Evolutionary conservation across 1,140 invertebrate genomes (phyloP).

Genomic region (Orchestia grillus): DNA sequence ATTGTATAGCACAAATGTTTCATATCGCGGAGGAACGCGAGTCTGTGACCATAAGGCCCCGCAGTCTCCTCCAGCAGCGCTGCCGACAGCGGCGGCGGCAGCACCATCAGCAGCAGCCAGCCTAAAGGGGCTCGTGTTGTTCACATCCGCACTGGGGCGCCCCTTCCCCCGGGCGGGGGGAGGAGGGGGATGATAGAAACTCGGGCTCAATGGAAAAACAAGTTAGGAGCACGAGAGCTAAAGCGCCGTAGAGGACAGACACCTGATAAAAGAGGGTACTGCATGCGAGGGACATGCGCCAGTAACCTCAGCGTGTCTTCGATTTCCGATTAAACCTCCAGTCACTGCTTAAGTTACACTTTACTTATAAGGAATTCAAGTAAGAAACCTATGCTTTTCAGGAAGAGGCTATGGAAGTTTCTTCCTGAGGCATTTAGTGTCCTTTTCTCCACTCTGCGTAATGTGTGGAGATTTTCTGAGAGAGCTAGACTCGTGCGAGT

Average conservation of each 20-base stretch:
- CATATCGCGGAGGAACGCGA: no score
- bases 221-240: constrained; percentile 24
- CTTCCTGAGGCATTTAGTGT: neutral
- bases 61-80: neutral
- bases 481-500: neutral
- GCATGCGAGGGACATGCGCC: neutral
- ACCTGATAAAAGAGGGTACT: constrained; percentile 7
- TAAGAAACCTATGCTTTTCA: neutral
- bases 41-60: neutral
- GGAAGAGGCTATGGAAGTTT: neutral
- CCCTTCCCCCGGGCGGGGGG: neutral
- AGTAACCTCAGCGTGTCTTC: neutral
- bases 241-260: constrained; percentile 4
- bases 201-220: constrained; percentile 46
- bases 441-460: neutral
- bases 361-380: neutral
- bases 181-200: neutral
- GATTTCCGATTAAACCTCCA: neutral
- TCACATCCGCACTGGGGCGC: constrained; percentile 26
- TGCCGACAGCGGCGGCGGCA: neutral
- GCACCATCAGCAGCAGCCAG: neutral
- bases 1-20: neutral
- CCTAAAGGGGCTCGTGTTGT: constrained; percentile 47
- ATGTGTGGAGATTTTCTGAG: neutral
- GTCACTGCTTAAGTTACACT: neutral